Base-by-base conservation (phyloP, 2,797 vertebrate species). In the Platyrinchus mystaceus region DNA sequence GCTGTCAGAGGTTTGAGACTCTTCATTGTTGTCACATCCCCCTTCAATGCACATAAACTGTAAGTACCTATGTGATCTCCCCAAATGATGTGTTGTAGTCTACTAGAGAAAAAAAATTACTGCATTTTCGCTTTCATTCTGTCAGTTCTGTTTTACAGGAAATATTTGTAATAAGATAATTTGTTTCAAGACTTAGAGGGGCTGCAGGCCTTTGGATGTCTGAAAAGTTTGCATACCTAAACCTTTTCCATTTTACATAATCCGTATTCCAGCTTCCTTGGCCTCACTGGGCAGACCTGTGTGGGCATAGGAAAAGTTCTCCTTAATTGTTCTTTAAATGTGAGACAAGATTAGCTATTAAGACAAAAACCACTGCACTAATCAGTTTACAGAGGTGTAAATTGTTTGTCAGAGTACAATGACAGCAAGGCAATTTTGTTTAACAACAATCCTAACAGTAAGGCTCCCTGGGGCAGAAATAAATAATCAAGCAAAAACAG, bases 361-460 rank as follows among this genome's bases (percentile, higher is more conserved):
- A 69, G 91, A 96, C 60, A 95, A 96, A 75, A 93, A 55, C 26
- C 58, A 86, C 47, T 81, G 63, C n/a, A 71, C 68, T 95, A 95
- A 95, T 96, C 94, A 94, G 69, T 94, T 96, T 96, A 90, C 59
- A 89, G 83, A 96, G 83, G 95, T 95, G 93, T 87, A 94, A 97
- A 95, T 93, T 96, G 86, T 95, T 97, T 97, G 69, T 94, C 89
- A 92, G 96, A 97, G 96, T 52, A 97, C 94, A 97, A 94, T 94
- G 71, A 71, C 75, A 94, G 80, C 26, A 80, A 95, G 44, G 77
- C 36, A 81, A 91, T 93, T 96, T 97, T 97, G 87, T 96, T 97
- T 96, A 96, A 89, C 83, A 95, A 84, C 91, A 87, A 58, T 73
- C 76, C 46, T 93, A 95, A 91, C 93, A 97, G 83, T 74, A 95